A percentile compares a stretch with the other conserved stretches of the same genome.
These are phyloP conservation scores for Cyanoramphus novaezelandiae DNA, from an alignment of 2,113 vertebrate species.

Conservation along the genomic window DNA sequence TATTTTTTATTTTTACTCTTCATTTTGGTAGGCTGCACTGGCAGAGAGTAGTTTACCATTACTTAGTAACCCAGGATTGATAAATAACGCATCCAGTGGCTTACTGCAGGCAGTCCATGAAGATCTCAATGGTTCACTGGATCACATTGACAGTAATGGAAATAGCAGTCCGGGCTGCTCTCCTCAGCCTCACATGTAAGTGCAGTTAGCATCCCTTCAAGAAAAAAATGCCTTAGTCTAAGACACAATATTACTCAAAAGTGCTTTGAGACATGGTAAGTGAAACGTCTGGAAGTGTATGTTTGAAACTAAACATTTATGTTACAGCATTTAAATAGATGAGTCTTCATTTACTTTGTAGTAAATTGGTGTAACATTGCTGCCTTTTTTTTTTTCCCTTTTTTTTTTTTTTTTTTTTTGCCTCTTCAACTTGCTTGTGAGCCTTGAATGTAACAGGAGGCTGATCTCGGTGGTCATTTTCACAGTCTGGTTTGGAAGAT, in stretches of 20 bases:
- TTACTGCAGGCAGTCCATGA: conserved; percentile 91
- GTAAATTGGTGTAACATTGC: neutral
- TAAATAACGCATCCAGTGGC: conserved; percentile 91
- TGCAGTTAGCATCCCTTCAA: conserved; percentile 44
- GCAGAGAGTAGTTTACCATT: conserved; percentile 98
- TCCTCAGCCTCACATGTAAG: conserved; percentile 95
- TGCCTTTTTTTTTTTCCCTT: neutral
- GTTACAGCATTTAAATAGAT: neutral
- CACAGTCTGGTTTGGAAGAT: conserved; percentile 44
- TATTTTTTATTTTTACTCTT: conserved; percentile 23
- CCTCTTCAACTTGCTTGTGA: neutral
- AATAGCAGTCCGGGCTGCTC: conserved; percentile 96
- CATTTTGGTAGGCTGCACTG: conserved; percentile 86
- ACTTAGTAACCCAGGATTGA: conserved; percentile 91
- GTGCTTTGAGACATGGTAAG: conserved; percentile 26
- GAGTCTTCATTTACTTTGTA: neutral
- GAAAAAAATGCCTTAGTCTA: neutral
- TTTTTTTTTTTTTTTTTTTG: neutral
- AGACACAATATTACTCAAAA: conserved; percentile 12
- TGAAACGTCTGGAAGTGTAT: neutral
- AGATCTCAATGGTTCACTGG: conserved; percentile 92
- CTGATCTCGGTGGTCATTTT: conserved; percentile 44
- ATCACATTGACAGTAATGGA: conserved; percentile 98
- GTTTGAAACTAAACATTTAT: conserved; percentile 16
- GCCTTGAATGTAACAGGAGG: neutral